These are phyloP conservation scores for Argopecten irradians DNA, from an alignment of 1,140 invertebrate genomes.

Conservation along the genomic window DNA sequence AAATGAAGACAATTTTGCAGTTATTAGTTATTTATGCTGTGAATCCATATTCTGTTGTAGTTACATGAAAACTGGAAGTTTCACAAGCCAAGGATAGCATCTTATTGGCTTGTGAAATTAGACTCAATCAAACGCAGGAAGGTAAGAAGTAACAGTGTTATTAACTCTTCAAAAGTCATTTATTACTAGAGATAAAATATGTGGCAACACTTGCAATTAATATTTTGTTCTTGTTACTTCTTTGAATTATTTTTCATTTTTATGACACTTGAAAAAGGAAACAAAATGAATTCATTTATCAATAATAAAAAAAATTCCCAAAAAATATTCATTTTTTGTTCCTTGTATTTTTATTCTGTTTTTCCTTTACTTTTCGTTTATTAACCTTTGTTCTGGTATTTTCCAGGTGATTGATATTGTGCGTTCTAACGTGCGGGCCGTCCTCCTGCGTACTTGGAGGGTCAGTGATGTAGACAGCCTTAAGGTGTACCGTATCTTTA, in stretches of 20 bases:
- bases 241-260: no score
- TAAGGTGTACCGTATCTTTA: slow-evolving; percentile 73
- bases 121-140: slow-evolving; percentile 76
- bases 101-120: slow-evolving; percentile 77
- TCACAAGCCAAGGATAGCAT: slow-evolving; percentile 76
- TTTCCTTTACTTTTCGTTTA: no score
- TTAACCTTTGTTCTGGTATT: no score
- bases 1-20: not conserved
- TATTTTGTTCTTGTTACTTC: no score
- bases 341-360: not conserved
- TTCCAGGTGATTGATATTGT: slow-evolving; percentile 76
- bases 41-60: slow-evolving; percentile 57
- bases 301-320: not conserved
- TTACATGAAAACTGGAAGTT: slow-evolving; percentile 76
- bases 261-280: no score
- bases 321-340: not conserved
- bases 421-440: slow-evolving; percentile 72
- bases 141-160: no score
- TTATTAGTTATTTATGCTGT: not conserved
- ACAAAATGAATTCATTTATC: not conserved
- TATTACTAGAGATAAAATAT: no score
- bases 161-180: no score
- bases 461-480: slow-evolving; percentile 70
- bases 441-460: slow-evolving; percentile 72
- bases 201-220: no score